These are phyloP conservation scores for Gymnothorax javanicus DNA, from an alignment of 2,797 vertebrate species.

Conservation along the genomic window DNA sequence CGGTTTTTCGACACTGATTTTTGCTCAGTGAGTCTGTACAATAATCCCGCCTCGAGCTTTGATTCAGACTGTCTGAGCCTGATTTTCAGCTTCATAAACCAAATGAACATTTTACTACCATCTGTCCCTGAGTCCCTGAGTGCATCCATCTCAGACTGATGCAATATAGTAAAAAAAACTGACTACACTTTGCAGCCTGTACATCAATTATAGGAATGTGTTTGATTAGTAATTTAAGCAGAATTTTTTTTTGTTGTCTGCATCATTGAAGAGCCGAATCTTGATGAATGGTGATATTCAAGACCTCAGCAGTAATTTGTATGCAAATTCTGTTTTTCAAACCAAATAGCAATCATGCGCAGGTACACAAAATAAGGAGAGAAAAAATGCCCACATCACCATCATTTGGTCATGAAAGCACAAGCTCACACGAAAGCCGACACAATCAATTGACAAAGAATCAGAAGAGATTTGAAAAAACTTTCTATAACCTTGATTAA, in stretches of 20 bases:
- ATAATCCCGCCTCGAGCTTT: too few species aligned
- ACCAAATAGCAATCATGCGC: neutral
- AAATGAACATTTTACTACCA: too few species aligned
- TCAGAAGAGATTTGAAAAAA: neutral
- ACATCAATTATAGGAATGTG: conserved; percentile 48
- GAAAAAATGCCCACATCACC: neutral
- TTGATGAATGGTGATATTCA: neutral
- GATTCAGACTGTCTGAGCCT: too few species aligned
- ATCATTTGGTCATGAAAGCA: neutral
- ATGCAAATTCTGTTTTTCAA: conserved; percentile 1
- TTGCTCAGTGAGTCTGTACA: too few species aligned
- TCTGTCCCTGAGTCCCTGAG: too few species aligned
- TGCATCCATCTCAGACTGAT: too few species aligned
- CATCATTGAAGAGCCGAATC: neutral
- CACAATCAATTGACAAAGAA: neutral
- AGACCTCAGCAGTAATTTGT: neutral
- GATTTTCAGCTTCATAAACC: too few species aligned
- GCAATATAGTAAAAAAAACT: too few species aligned
- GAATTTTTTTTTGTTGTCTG: neutral
- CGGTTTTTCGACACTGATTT: too few species aligned
- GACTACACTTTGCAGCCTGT: conserved; percentile 44
- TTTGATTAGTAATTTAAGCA: neutral
- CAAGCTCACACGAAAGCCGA: neutral
- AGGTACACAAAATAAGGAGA: neutral
- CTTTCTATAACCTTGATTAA: neutral